Percentiles rank a stretch among this genome's conserved stretches.
phyloP scores from a whole-genome alignment of 2,113 vertebrate genomes.

The Menura novaehollandiae region DNA sequence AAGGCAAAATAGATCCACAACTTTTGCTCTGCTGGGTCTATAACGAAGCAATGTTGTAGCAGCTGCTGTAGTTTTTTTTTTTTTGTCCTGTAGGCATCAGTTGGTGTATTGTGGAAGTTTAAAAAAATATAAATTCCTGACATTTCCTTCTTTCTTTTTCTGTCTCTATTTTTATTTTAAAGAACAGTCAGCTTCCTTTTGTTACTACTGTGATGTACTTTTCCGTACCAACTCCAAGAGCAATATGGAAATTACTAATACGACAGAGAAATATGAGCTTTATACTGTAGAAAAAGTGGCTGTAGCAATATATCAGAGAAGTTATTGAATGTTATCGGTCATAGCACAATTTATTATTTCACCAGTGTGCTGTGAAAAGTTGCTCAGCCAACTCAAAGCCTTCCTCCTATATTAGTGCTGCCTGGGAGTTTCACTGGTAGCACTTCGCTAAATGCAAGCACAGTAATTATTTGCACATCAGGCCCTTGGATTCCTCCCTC shows the following conservation, averaged over 20 bases:
- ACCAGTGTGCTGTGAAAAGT: constrained; percentile 34
- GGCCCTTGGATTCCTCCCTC: background rate
- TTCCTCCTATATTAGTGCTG: background rate
- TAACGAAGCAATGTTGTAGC: constrained; percentile 62
- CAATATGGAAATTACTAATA: constrained; percentile 64
- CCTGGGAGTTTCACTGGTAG: background rate
- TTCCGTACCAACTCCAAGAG: background rate
- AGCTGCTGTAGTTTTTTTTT: background rate
- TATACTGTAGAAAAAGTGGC: background rate
- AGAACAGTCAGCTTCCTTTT: constrained; percentile 5
- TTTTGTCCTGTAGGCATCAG: background rate
- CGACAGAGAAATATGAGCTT: constrained; percentile 53
- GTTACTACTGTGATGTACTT: constrained; percentile 13
- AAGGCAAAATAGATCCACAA: constrained; percentile 53
- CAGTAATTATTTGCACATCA: constrained; percentile 31
- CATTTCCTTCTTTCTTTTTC: constrained; percentile 19
- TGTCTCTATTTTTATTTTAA: background rate
- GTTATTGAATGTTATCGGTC: constrained; percentile 65
- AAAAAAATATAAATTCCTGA: background rate
- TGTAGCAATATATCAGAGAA: constrained; percentile 37
- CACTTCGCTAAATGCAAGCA: constrained; percentile 1
- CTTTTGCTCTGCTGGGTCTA: constrained; percentile 49
- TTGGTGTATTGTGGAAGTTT: constrained; percentile 8
- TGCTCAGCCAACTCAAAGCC: constrained; percentile 12
- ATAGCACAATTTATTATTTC: constrained; percentile 58